Evolutionary conservation across 2,888 invertebrate species (phyloP), one percentile per base, ranked within the genome.

Genomic region (Apotomis betuletana): DNA sequence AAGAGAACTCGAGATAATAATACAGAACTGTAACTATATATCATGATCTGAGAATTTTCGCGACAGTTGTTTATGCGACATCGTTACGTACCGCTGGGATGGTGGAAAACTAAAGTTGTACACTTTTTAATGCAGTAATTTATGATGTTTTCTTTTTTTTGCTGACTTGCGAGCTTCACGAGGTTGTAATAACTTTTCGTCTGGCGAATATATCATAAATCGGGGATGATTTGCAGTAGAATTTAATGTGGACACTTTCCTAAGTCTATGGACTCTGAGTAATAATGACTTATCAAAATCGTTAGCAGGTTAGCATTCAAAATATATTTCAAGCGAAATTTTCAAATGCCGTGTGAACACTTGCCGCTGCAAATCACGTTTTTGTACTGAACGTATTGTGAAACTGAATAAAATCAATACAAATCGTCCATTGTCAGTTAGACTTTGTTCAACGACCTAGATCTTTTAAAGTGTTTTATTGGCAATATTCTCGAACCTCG

Each of bases 391-490:
- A 61, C 49, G 10, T 10, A 49, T 49, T 49, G 27, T 5, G 36
- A 3, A 60, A 60, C 49, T 60, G 62, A 62, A 67, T 44, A 62
- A 67, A 68, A 63, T 63, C 67, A 49, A 72, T 63, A 63, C 62
- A 51, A 72, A 49, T 68, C 52, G 36, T 44, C 63, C n/a, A 63
- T 63, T 63, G 46, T 63, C 54, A 52, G 44, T 27, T 44, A 38
- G 46, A 68, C 59, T 68, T 15, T 15, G 15, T 15, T 72, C 61
- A 57, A 67, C 51, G 57, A 57, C 71, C 61, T 71, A 71, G 67
- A 52, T 67, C 71, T 68, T 63, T 70, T 63, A 63, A 68, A 63
- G 68, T 68, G 67, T 68, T 72, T 72, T 72, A 72, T 72, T 63
- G 68, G 58, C 72, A 68, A 72, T 72, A 68, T 52, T 63, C 46